Conservation (phyloP, 2,888 invertebrate species). For the Ornithoptera alexandrae region DNA sequence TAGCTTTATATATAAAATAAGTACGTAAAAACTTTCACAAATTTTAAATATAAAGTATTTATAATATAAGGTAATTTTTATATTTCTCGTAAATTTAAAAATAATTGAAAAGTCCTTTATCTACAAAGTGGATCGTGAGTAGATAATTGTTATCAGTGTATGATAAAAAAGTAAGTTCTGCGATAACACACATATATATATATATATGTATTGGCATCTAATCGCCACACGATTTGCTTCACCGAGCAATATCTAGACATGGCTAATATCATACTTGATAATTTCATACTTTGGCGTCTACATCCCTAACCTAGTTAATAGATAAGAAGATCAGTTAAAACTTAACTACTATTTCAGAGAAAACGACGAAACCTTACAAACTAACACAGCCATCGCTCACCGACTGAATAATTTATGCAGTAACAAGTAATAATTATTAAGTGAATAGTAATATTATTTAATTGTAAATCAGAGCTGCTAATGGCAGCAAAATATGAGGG, state of each 20-base stretch:
- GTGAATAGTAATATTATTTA: neutral
- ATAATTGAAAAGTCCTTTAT: too few species aligned
- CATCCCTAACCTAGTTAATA: conserved; percentile 9
- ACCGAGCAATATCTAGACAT: conserved; percentile 18
- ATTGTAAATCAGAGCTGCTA: too few species aligned
- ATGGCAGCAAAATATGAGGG: too few species aligned
- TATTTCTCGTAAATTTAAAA: too few species aligned
- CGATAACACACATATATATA: too few species aligned
- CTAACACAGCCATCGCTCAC: conserved; percentile 61
- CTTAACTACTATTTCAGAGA: neutral
- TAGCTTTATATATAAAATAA: neutral
- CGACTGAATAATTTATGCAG: conserved; percentile 27
- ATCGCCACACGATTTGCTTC: neutral
- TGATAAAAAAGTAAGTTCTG: too few species aligned
- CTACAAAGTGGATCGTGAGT: too few species aligned
- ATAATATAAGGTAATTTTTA: too few species aligned
- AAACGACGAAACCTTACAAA: conserved; percentile 15
- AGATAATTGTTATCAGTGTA: too few species aligned
- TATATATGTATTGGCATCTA: neutral
- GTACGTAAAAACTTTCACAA: too few species aligned
- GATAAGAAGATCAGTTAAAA: conserved; percentile 12
- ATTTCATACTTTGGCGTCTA: conserved; percentile 25
- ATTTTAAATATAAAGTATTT: too few species aligned
- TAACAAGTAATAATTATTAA: conserved; percentile 26
- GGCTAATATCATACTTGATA: conserved; percentile 17